Evolutionary conservation across 2,797 vertebrate genomes (phyloP).

Genomic region (Lagorchestes hirsutus): DNA sequence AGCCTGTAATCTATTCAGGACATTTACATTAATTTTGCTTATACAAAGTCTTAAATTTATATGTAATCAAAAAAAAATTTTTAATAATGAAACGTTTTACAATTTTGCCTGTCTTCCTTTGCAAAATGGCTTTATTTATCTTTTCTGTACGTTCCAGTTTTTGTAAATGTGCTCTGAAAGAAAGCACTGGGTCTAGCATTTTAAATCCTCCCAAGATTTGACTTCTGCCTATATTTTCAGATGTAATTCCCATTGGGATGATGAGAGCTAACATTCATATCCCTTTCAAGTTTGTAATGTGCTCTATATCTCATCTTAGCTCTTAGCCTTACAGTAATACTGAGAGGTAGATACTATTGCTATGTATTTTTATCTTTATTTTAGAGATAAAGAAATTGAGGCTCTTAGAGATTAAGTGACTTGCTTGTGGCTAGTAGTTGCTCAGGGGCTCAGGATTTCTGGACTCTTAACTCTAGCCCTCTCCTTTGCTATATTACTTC

Average conservation of each 20-base stretch:
- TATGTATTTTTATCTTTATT: background rate
- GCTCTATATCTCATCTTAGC: background rate
- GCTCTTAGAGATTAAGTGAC: background rate
- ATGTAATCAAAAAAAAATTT: background rate
- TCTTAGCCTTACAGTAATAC: background rate
- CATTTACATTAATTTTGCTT: background rate
- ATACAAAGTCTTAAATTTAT: background rate
- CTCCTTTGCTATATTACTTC: background rate
- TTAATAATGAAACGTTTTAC: background rate
- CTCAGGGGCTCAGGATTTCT: background rate
- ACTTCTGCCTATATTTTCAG: background rate
- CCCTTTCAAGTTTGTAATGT: background rate
- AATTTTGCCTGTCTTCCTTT: background rate
- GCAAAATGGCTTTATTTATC: background rate
- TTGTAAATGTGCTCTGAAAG: background rate
- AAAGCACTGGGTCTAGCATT: background rate
- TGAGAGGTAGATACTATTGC: background rate
- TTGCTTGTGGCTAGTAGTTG: background rate
- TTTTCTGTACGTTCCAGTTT: background rate
- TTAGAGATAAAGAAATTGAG: background rate
- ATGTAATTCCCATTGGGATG: background rate
- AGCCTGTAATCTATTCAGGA: background rate
- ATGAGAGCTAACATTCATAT: background rate
- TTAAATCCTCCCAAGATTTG: background rate
- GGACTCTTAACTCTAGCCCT: background rate